Percentiles rank a stretch among this genome's conserved stretches.
Conservation (phyloP, 2,888 invertebrate species). For the Ethmia dodecea region DNA sequence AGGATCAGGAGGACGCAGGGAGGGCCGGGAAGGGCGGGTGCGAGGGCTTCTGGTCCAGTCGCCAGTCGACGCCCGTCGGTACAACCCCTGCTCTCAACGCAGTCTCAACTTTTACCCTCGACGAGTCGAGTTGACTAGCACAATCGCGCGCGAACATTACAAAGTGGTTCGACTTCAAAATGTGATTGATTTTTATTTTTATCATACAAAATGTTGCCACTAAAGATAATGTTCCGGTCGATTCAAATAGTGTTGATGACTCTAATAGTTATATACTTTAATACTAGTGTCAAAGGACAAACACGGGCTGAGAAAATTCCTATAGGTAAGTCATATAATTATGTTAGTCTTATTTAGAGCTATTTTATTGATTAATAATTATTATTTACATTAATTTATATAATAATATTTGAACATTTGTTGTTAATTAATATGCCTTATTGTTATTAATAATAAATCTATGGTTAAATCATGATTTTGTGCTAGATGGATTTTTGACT, state of each 20-base stretch:
- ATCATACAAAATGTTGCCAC: conserved; percentile 29
- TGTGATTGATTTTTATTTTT: conserved; percentile 24
- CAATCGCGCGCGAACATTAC: conserved; percentile 23
- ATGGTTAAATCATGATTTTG: too few species aligned
- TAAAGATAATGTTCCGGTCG: conserved; percentile 34
- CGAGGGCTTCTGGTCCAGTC: conserved; percentile 39
- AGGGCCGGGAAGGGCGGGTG: conserved; percentile 38
- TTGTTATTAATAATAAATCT: too few species aligned
- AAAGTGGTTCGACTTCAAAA: conserved; percentile 26
- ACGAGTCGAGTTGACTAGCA: conserved; percentile 14
- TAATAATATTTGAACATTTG: too few species aligned
- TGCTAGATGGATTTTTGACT: too few species aligned
- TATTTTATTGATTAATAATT: too few species aligned
- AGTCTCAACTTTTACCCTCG: conserved; percentile 28
- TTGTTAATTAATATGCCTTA: too few species aligned
- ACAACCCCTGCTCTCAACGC: conserved; percentile 19
- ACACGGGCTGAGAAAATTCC: conserved; percentile 37
- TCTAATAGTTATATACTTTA: conserved; percentile 37
- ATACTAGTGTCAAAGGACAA: conserved; percentile 29
- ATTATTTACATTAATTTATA: too few species aligned
- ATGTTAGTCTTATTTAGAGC: conserved; percentile 4
- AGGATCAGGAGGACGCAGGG: conserved; percentile 38
- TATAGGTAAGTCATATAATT: conserved; percentile 40
- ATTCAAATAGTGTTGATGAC: conserved; percentile 37
- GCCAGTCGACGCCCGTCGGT: conserved; percentile 35